A percentile compares a stretch with the other conserved stretches of the same genome.
Conservation (phyloP, 1,140 invertebrate genomes). For the Heliothis subflexa region DNA sequence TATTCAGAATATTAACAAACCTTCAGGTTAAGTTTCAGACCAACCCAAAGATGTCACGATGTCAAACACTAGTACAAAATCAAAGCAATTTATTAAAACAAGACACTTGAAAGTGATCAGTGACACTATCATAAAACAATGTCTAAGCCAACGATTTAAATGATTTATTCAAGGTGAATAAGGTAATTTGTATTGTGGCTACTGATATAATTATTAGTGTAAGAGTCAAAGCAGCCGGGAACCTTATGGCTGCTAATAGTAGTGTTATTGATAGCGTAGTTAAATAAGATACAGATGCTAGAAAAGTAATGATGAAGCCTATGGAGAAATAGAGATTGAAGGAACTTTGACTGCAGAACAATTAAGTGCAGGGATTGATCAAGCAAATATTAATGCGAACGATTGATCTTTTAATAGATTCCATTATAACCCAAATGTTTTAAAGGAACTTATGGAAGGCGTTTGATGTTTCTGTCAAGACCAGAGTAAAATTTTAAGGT, state of each 20-base stretch:
- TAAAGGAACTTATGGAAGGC: not conserved
- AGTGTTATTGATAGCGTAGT: not conserved
- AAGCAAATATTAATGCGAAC: too few relatives aligned
- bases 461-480: not conserved
- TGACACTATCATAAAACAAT: constrained; percentile 27
- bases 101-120: constrained; percentile 17
- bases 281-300: not conserved
- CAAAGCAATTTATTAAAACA: too few relatives aligned
- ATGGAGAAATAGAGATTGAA: too few relatives aligned
- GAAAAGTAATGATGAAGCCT: not conserved
- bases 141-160: constrained; percentile 41
- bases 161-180: constrained; percentile 47
- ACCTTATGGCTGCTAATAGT: too few relatives aligned
- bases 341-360: too few relatives aligned
- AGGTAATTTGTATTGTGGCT: constrained; percentile 42
- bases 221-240: not conserved
- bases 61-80: too few relatives aligned
- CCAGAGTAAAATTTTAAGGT: not conserved
- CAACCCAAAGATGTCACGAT: too few relatives aligned
- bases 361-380: too few relatives aligned
- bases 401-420: too few relatives aligned
- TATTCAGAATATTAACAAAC: too few relatives aligned
- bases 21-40: too few relatives aligned
- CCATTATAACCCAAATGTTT: not conserved
- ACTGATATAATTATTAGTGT: constrained; percentile 21